Base-by-base conservation (phyloP, 2,113 vertebrate species). In the Sinocyclocheilus rhinocerous region DNA sequence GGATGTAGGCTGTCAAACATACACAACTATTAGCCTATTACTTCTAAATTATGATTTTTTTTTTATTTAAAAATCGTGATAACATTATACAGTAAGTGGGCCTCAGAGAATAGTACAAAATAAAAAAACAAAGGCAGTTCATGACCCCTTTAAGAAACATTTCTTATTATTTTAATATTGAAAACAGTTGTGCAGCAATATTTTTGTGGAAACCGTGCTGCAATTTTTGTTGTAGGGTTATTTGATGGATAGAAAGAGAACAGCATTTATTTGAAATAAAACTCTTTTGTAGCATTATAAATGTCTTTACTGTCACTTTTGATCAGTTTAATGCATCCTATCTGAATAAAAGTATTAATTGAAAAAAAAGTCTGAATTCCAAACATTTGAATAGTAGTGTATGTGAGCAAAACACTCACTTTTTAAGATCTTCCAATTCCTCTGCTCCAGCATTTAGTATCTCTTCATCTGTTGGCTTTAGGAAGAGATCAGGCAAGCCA, bases 401-500 rank as follows among this genome's bases (percentile, higher is more conserved):
- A 18, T 55, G 6, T 57, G 22, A 1, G 9, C 36, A 11, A 67
- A 20, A 86, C 3, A 61, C 84, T 85, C 90, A 95, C 95, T 90
- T 22, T 22, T 93, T 90, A 36, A 95, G 36, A 65, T 88, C 88
- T 75, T 90, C 81, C 3, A 95, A 16, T 4, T 4, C 18, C 36
- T 87, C 70, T 0, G 75, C 22, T 3, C 29, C 86, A 59, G 11
- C n/a, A 39, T 91, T 65, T 7, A 85, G 36, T 45, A 89, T 61
- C 15, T 92, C 88, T 45, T 87, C 8, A 42, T 91, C 90, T 33
- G 72, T 85, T 26, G 86, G 24, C 15, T 87, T 83, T 18, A 91
- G 55, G 72, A 94, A 89, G 16, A 88, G 20, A 0, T 88, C 42
- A 36, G 94, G 95, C n/a, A 95, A 2, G 18, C 78, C 81, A 1